Conservation (phyloP, 2,888 invertebrate species). For the Drosophila lutescens region DNA sequence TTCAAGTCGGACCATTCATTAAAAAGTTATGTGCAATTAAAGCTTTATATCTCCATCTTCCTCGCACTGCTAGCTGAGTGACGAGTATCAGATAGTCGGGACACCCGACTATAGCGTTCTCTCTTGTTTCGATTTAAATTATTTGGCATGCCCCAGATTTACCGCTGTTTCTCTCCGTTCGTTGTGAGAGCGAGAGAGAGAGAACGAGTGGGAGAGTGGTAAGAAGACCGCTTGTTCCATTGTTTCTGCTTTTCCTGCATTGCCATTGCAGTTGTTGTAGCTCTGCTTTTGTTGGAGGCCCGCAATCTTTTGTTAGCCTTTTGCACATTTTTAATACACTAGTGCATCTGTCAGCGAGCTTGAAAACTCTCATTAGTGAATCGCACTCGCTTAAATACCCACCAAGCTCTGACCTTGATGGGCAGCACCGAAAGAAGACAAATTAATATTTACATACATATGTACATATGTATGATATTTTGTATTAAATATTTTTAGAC, state of each 20-base stretch:
- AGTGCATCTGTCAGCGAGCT: conserved; percentile 4
- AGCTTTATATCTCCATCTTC: too few species aligned
- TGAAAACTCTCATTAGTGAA: conserved; percentile 1
- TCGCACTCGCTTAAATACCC: background rate
- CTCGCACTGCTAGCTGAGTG: too few species aligned
- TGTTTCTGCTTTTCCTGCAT: background rate
- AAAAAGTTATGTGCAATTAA: too few species aligned
- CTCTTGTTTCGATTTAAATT: too few species aligned
- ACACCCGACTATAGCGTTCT: too few species aligned
- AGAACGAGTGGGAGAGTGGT: background rate
- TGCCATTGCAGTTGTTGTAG: background rate
- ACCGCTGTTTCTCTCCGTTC: too few species aligned
- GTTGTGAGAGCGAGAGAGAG: too few species aligned
- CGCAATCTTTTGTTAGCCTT: background rate
- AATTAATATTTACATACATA: too few species aligned
- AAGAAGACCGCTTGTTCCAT: background rate
- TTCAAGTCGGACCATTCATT: too few species aligned
- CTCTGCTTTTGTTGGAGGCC: background rate
- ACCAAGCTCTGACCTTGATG: background rate
- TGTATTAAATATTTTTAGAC: too few species aligned
- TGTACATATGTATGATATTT: background rate
- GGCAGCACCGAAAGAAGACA: background rate
- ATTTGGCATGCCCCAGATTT: too few species aligned
- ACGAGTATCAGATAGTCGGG: too few species aligned
- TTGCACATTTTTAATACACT: conserved; percentile 4